Conservation (phyloP, 2,113 vertebrate genomes). For the Xyliphius kryptos region DNA sequence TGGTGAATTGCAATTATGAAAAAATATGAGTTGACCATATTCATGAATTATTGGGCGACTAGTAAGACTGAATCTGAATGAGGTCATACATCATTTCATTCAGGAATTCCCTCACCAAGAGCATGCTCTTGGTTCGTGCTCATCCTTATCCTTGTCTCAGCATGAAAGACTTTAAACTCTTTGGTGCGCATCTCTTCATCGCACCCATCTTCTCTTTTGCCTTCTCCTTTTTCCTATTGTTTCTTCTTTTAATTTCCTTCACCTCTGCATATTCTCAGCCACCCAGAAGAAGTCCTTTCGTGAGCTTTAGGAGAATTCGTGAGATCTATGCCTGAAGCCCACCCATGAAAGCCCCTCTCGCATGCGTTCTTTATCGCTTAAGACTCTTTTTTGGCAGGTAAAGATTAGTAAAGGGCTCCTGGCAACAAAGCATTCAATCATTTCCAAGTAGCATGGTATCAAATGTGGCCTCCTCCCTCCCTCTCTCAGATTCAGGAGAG, state of each 20-base stretch:
- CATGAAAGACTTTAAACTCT: constrained; percentile 83
- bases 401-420: constrained; percentile 79
- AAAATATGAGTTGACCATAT: too few species aligned
- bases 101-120: too few species aligned
- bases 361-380: constrained; percentile 52
- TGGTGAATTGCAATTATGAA: too few species aligned
- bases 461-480: constrained; percentile 82
- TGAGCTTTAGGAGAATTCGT: constrained; percentile 29
- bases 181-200: constrained; percentile 70
- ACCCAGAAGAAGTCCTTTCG: constrained; percentile 65
- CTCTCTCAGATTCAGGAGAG: constrained; percentile 63
- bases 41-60: too few species aligned
- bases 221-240: too few species aligned
- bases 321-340: constrained; percentile 46
- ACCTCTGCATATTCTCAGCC: constrained; percentile 42
- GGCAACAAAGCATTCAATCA: constrained; percentile 85
- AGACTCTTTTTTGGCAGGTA: constrained; percentile 80
- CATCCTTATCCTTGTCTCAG: too few species aligned
- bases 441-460: constrained; percentile 81
- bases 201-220: constrained; percentile 18
- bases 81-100: too few species aligned
- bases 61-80: too few species aligned
- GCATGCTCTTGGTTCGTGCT: too few species aligned
- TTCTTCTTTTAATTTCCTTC: too few species aligned
- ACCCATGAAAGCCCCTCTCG: constrained; percentile 48